A percentile compares a stretch with the other conserved stretches of the same genome.
Conservation (phyloP, 2,113 vertebrate species). For the Pelvicachromis taeniatus region DNA sequence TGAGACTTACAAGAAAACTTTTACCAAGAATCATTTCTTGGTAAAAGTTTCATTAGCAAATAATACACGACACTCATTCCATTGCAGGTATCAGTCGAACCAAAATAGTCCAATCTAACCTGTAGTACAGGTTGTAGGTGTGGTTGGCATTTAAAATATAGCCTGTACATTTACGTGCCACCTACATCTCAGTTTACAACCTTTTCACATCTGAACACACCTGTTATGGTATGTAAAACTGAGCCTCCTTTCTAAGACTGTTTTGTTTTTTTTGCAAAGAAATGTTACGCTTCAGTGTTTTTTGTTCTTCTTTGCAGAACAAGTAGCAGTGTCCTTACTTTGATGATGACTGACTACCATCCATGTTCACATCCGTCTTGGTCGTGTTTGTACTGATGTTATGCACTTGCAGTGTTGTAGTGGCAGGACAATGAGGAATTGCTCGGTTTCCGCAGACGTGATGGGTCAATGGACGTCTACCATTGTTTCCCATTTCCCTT, state of each 20-base stretch:
- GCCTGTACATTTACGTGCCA: background rate
- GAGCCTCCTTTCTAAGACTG: background rate
- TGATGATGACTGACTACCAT: background rate
- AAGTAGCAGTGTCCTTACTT: background rate
- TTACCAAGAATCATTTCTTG: background rate
- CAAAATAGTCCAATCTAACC: background rate
- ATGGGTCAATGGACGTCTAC: background rate
- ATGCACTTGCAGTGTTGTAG: background rate
- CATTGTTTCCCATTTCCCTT: conserved; percentile 61
- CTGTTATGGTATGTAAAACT: rapidly evolving
- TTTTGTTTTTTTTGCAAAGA: background rate
- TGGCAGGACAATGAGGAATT: background rate
- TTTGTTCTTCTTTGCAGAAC: background rate
- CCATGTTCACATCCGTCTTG: background rate
- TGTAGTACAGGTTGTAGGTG: background rate
- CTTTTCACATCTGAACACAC: background rate
- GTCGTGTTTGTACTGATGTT: background rate
- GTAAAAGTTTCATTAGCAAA: background rate
- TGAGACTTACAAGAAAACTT: background rate
- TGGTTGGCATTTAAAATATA: background rate
- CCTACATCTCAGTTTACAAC: background rate
- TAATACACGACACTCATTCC: background rate
- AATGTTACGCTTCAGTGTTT: background rate
- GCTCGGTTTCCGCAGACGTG: background rate
- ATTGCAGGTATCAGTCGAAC: background rate